Evolutionary conservation across 1,140 invertebrate species (phyloP), one percentile per base, ranked within the genome.

Genomic region (Lepidurus packardi): DNA sequence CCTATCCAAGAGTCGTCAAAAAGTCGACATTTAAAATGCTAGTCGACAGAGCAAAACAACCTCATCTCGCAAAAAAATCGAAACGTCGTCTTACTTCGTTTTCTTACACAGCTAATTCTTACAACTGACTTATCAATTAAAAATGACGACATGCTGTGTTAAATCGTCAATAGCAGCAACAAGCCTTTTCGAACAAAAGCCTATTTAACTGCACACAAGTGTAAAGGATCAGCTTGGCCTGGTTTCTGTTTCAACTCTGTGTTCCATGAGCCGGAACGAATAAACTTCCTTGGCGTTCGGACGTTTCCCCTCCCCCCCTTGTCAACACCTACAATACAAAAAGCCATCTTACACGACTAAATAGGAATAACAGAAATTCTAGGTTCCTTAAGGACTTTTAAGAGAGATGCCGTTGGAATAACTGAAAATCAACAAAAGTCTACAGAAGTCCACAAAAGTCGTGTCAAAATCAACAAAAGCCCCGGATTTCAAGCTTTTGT

Each of bases 191-290:
- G 16, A 16, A 65, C 53, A 21, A 65, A 16, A 65, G 53, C 53
- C 53, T n/a, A 65, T 21, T 21, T n/a, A 7, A 65, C 34, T 34
- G 34, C 34, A 21, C 16, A 65, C 53, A 65, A 65, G 53, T 65
- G 21, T 65, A 65, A 34, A n/a, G 53, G 53, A 13, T 65, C 53
- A 11, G 53, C 53, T 9, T 65, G 53, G 53, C 53, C 53, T 65
- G 53, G 53, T 65, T 65, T 65, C 53, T 65, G 16, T 65, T 65
- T 21, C 53, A 65, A 65, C 16, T 65, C 53, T 13, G 53, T 65
- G 53, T 65, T 65, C 53, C 21, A 65, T 65, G 53, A 16, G 7
- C 16, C 53, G 13, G 53, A 65, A 65, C 53, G 53, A 7, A 65
- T 13, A 65, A 65, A 65, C 16, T 65, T 21, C 47, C 47, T 65